Conservation (phyloP, 2,797 vertebrate genomes). For the Rhincodon typus region DNA sequence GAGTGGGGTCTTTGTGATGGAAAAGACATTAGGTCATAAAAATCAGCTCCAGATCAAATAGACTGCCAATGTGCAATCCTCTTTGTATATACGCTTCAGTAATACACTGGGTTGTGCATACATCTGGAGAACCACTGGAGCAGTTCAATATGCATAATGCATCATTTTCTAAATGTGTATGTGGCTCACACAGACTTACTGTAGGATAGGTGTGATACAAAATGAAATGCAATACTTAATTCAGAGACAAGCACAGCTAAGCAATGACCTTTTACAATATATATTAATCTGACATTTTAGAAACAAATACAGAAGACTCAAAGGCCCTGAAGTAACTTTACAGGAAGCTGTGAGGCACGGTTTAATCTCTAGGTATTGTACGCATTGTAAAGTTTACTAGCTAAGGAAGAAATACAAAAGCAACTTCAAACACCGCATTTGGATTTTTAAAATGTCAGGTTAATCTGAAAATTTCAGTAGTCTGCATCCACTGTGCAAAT, state of each 20-base stretch:
- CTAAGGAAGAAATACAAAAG: background rate
- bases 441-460: background rate
- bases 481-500: background rate
- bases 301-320: conserved; percentile 2
- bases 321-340: background rate
- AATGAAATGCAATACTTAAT: background rate
- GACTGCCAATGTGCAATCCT: background rate
- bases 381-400: background rate
- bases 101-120: background rate
- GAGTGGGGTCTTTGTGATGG: background rate
- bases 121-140: background rate
- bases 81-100: background rate
- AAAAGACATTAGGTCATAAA: background rate
- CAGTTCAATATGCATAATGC: background rate
- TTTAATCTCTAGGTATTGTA: background rate
- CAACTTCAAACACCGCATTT: background rate
- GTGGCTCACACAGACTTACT: background rate
- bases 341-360: background rate
- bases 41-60: background rate
- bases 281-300: conserved; percentile 11
- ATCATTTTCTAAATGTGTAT: background rate
- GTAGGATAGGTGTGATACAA: background rate
- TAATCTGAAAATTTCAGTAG: background rate
- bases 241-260: background rate
- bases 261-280: background rate